Base-by-base conservation (phyloP, 2,888 invertebrate species). In the Cinara cedri region DNA sequence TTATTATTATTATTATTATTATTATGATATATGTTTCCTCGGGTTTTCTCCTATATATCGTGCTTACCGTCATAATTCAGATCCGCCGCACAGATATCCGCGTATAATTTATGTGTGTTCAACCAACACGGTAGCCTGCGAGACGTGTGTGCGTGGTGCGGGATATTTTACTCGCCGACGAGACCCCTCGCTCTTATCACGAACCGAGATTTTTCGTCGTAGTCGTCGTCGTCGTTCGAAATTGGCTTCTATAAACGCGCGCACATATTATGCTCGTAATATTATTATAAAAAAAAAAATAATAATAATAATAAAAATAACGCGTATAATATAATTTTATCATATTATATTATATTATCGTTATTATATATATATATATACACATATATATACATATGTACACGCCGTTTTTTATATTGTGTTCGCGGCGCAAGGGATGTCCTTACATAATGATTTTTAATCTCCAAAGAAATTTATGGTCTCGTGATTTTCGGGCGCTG, bases 11-110 rank as follows among this genome's bases (percentile, higher is more conserved):
- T 34, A 34, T 34, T 26, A 46, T 19, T 66, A 55, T 78, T 70
- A 19, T 57, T 78, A 70, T 78, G 78, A 78, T 78, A 78, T 78
- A 78, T 70, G 78, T 78, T 78, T 78, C 78, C 78, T 70, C 78
- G 68, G 51, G 57, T 76, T 70, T 78, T 78, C 70, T 60, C 34
- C 34, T n/a, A 6, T 34, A 34, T 34, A 70, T 51, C 60, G 78
- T 46, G 78, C 68, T 70, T 60, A 60, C 78, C 34, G n/a, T n/a
- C 78, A 78, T 60, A 78, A 68, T 78, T 78, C 78, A 78, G 78
- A 78, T 78, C 78, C 78, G 42, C 78, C 78, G 70, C 70, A 62
- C 78, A 70, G 78, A 78, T 78, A 78, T 70, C 78, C 70, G 60
- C 60, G 60, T 70, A 70, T 78, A 78, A 78, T 78, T 78, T 78